Conservation (phyloP, 2,113 vertebrate genomes). For the Agapornis roseicollis region DNA sequence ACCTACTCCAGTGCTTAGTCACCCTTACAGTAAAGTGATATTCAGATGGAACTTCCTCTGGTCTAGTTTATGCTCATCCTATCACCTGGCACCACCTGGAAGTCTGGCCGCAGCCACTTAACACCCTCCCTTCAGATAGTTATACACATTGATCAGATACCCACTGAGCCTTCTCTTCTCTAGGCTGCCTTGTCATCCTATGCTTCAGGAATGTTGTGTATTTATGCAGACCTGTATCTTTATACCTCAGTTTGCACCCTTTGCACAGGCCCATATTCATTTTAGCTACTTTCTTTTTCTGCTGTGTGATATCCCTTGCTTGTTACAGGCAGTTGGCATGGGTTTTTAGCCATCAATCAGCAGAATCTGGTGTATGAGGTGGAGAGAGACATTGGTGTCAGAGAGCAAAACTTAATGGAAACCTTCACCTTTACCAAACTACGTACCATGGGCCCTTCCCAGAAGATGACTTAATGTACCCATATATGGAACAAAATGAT, state of each 20-base stretch:
- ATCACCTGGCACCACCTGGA: not conserved
- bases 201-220: not conserved
- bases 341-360: not conserved
- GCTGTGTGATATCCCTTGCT: not conserved
- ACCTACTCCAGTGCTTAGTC: not conserved
- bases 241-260: not conserved
- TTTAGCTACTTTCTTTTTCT: not conserved
- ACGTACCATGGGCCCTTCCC: not conserved
- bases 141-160: not conserved
- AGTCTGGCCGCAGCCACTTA: not conserved
- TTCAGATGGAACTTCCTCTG: not conserved
- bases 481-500: fast-evolving
- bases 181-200: not conserved
- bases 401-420: not conserved
- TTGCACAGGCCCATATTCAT: not conserved
- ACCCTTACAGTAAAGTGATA: not conserved
- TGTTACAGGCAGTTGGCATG: not conserved
- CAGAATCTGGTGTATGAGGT: not conserved
- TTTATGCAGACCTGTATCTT: not conserved
- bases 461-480: not conserved
- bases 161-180: not conserved
- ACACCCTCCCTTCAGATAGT: not conserved
- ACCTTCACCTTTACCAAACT: not conserved
- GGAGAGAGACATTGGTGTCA: not conserved
- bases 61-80: not conserved